A percentile compares a stretch with the other conserved stretches of the same genome.
Evolutionary conservation across 2,797 vertebrate species (phyloP).

Genomic region (Eulemur coronatus): DNA sequence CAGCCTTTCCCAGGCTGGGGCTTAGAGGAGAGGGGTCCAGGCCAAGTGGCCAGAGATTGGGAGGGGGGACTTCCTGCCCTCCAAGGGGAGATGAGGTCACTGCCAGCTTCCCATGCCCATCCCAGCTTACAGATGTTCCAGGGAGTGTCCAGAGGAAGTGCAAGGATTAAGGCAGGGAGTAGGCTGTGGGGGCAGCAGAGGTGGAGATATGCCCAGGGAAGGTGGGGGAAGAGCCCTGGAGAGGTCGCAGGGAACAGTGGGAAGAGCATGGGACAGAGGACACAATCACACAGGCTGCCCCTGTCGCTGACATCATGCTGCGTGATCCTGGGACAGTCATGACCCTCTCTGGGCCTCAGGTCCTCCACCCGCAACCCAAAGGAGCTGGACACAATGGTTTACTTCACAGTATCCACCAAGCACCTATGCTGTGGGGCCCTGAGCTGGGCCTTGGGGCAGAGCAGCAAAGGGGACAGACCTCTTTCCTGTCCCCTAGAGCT

Average conservation of each 20-base stretch:
- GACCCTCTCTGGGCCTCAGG: not conserved
- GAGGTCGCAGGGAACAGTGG: not conserved
- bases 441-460: not conserved
- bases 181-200: not conserved
- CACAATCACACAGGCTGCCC: not conserved
- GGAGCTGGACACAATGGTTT: accelerated
- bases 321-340: not conserved
- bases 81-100: not conserved
- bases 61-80: not conserved
- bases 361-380: not conserved
- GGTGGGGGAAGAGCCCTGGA: not conserved
- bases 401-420: not conserved
- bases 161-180: not conserved
- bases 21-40: slow-evolving; percentile 3
- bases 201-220: not conserved
- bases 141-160: not conserved
- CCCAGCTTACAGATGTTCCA: not conserved
- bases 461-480: not conserved
- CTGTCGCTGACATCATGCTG: not conserved
- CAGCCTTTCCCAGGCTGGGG: slow-evolving; percentile 75
- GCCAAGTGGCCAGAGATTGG: slow-evolving; percentile 58
- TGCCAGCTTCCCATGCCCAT: slow-evolving; percentile 23
- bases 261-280: not conserved
- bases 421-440: not conserved
- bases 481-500: accelerated